phyloP scores from a whole-genome alignment of 2,888 invertebrate species.

The Agrochola lychnidis region DNA sequence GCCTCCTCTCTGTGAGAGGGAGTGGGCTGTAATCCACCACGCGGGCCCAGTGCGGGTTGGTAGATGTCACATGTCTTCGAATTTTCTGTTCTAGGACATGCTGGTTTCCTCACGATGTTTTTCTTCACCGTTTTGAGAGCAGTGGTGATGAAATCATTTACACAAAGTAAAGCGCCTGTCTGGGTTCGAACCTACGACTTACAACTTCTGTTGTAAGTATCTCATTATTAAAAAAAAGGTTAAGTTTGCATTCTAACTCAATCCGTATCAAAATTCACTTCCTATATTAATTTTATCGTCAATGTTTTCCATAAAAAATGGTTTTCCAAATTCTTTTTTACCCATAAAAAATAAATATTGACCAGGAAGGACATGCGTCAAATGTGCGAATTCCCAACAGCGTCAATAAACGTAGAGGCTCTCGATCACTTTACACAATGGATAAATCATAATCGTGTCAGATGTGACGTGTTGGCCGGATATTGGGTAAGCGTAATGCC shows the following conservation, averaged over 20 bases:
- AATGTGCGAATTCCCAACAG: conserved; percentile 20
- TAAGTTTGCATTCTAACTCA: not conserved
- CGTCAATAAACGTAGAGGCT: conserved; percentile 35
- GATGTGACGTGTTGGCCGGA: conserved; percentile 47
- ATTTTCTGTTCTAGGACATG: no score
- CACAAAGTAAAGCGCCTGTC: no score
- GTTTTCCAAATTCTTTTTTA: conserved; percentile 1
- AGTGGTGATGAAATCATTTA: no score
- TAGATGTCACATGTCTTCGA: no score
- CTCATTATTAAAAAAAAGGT: not conserved
- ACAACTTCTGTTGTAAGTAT: no score
- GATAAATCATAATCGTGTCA: conserved; percentile 65
- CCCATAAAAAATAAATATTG: conserved; percentile 20
- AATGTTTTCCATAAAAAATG: not conserved
- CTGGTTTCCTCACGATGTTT: no score
- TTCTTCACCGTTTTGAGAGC: no score
- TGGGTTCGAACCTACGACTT: no score
- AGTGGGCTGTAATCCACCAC: no score
- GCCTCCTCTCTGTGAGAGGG: no score
- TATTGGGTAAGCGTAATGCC: conserved; percentile 19
- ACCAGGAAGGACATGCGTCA: conserved; percentile 45
- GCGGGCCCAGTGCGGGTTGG: no score
- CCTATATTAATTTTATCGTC: not conserved
- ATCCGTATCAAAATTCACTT: not conserved
- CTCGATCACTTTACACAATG: conserved; percentile 63